A percentile compares a stretch with the other conserved stretches of the same genome.
Conservation (phyloP, 2,888 invertebrate genomes). For the Scelioninae gen. 2 region DNA sequence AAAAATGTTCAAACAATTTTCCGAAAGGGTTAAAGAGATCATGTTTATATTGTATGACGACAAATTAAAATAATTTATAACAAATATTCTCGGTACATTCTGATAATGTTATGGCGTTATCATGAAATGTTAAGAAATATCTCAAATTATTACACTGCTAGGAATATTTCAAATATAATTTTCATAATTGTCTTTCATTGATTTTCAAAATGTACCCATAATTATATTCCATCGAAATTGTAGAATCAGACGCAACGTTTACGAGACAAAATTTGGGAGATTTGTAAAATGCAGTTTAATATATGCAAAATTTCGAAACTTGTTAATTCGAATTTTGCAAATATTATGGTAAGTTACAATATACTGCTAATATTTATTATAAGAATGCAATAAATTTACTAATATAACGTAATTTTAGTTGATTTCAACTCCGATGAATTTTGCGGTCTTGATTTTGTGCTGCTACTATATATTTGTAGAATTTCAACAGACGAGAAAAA, state of each 20-base stretch:
- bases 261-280: constrained; percentile 19
- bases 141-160: too few relatives aligned
- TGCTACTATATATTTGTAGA: constrained; percentile 41
- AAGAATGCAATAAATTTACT: background rate
- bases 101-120: too few relatives aligned
- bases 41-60: too few relatives aligned
- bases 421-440: constrained; percentile 29
- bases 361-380: background rate
- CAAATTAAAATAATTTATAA: background rate
- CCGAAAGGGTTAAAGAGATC: too few relatives aligned
- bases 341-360: constrained; percentile 12
- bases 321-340: constrained; percentile 24
- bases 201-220: too few relatives aligned
- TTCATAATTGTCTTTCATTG: too few relatives aligned
- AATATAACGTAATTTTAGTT: constrained; percentile 24
- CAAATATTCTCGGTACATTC: too few relatives aligned
- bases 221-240: too few relatives aligned
- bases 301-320: constrained; percentile 31
- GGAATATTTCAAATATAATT: too few relatives aligned
- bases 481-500: constrained; percentile 12
- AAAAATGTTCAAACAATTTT: too few relatives aligned
- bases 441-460: constrained; percentile 32
- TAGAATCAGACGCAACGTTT: constrained; percentile 1
- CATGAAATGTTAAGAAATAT: too few relatives aligned
- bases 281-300: constrained; percentile 35